Base-by-base conservation (phyloP, 2,888 invertebrate species). In the Chaitophorus viminalis region DNA sequence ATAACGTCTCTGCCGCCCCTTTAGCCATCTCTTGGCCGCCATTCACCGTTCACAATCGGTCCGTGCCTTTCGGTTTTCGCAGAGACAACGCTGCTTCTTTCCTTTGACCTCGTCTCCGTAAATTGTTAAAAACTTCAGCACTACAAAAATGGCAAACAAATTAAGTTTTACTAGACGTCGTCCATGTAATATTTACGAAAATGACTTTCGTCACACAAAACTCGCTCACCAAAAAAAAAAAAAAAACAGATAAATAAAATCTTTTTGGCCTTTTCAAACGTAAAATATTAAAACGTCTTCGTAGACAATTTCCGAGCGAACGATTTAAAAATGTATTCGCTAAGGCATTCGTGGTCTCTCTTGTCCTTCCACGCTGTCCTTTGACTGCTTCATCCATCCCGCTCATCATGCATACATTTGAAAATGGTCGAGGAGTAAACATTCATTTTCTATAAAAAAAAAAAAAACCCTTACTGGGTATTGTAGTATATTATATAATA, bases 61-160 rank as follows among this genome's bases (percentile, higher is more conserved):
- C 39, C 39, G 39, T 68, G 11, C 39, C 39, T 70, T 82, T 70
- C 31, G 46, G 11, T 11, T 46, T 31, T 46, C 31, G 39, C 36
- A 68, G 46, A 68, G 31, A 82, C 31, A 31, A 52, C 46, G n/a
- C 31, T 25, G 11, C 18, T 17, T 65, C 65, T 21, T 82, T 52
- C 82, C 81, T 68, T 82, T 82, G 70, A 70, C 81, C 46, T 46
- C 11, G 14, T 14, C 14, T 33, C 46, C 17, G 65, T 21, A 81
- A 81, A 81, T 65, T 39, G 52, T 82, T 70, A 52, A 70, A 74
- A 83, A 83, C 82, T 82, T 72, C 31, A n/a, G 39, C 31, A 14
- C 68, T 29, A 8, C 46, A 39, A 82, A 52, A 72, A 82, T 25
- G 68, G 54, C n/a, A 82, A 82, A 82, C 52, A 72, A 72, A 82